Percentiles rank a stretch among this genome's conserved stretches.
Evolutionary conservation across 2,888 invertebrate genomes (phyloP).

Genomic region (Cataglyphis altisquamis): DNA sequence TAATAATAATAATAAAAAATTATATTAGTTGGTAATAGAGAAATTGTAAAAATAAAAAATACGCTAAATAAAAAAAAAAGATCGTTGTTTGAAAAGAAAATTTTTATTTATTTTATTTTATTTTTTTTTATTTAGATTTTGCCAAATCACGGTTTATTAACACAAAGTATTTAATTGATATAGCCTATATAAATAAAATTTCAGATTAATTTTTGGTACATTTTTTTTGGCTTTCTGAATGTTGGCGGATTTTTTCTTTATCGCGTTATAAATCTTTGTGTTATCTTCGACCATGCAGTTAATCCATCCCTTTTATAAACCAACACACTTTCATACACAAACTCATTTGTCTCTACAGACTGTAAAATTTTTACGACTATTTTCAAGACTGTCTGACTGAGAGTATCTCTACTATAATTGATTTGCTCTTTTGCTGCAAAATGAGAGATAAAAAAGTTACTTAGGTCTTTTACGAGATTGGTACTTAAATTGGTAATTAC

Average conservation of each 20-base stretch:
- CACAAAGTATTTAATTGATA: slow-evolving; percentile 93
- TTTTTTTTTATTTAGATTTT: slow-evolving; percentile 92
- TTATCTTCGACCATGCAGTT: slow-evolving; percentile 97
- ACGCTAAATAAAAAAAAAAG: no score
- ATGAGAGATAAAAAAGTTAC: background rate
- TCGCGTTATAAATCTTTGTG: slow-evolving; percentile 98
- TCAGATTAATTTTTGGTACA: slow-evolving; percentile 91
- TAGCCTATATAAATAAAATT: slow-evolving; percentile 95
- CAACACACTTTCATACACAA: slow-evolving; percentile 94
- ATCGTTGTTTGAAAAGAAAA: no score
- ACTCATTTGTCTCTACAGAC: slow-evolving; percentile 98
- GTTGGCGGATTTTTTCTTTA: slow-evolving; percentile 90
- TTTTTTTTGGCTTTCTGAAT: slow-evolving; percentile 93
- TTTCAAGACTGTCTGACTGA: background rate
- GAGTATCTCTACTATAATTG: background rate
- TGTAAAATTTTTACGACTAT: slow-evolving; percentile 80
- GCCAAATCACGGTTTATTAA: slow-evolving; percentile 94
- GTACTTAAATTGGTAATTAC: background rate
- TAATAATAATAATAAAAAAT: background rate
- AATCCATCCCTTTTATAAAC: slow-evolving; percentile 95
- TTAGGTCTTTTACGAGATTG: background rate
- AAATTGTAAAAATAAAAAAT: background rate
- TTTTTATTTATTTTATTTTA: slow-evolving; percentile 80
- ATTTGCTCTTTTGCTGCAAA: background rate
- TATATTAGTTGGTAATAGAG: background rate